These are phyloP conservation scores for Cristatella mucedo DNA, from an alignment of 2,888 invertebrate genomes.

Conservation along the genomic window DNA sequence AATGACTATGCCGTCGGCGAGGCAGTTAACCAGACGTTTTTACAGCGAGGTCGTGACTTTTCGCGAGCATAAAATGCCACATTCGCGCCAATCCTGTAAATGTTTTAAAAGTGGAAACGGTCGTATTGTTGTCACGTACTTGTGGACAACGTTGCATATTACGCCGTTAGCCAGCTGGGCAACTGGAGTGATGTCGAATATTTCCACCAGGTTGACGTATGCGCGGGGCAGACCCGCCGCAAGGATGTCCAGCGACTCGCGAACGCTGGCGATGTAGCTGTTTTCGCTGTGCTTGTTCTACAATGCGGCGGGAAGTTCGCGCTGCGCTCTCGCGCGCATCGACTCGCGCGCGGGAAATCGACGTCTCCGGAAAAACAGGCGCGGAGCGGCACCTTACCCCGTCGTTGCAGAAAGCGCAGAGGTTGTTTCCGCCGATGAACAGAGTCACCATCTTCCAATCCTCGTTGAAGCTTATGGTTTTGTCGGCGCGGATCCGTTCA, in stretches of 20 bases:
- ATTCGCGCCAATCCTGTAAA: too few species aligned
- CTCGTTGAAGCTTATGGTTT: slow-evolving; percentile 13
- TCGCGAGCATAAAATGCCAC: too few species aligned
- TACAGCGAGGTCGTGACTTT: too few species aligned
- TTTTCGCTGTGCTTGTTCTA: slow-evolving; percentile 4
- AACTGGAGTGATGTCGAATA: slow-evolving; percentile 13
- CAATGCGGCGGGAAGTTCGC: too few species aligned
- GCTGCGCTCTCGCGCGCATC: too few species aligned
- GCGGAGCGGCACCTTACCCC: slow-evolving; percentile 12
- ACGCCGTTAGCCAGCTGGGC: slow-evolving; percentile 9
- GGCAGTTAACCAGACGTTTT: too few species aligned
- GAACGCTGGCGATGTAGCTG: slow-evolving; percentile 9
- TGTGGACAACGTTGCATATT: slow-evolving; percentile 13
- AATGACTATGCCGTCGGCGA: too few species aligned
- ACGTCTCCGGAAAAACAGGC: too few species aligned
- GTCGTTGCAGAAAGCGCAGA: slow-evolving; percentile 16
- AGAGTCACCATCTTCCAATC: slow-evolving; percentile 19
- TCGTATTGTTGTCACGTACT: too few species aligned
- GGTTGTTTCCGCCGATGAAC: slow-evolving; percentile 18
- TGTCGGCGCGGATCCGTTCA: slow-evolving; percentile 11
- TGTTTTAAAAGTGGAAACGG: too few species aligned
- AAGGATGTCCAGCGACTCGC: slow-evolving; percentile 14
- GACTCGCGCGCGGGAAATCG: too few species aligned
- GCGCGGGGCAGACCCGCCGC: slow-evolving; percentile 13
- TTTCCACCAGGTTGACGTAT: slow-evolving; percentile 14